These are phyloP conservation scores for Trisateles emortualis DNA, from an alignment of 2,888 invertebrate genomes.

Conservation along the genomic window DNA sequence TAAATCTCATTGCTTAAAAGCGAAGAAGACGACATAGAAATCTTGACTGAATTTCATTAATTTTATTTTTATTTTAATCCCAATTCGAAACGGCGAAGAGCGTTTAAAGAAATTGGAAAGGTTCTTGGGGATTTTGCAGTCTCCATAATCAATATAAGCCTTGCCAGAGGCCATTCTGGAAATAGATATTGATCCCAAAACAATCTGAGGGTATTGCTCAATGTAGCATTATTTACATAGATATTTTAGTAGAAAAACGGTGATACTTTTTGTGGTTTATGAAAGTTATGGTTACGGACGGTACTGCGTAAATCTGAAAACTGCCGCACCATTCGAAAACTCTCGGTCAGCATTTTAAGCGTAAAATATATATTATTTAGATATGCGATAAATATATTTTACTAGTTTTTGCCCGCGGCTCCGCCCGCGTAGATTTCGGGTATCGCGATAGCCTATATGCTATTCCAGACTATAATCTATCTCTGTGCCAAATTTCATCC, in stretches of 20 bases:
- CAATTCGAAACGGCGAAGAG: background rate
- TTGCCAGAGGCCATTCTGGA: background rate
- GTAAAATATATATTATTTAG: too few relatives aligned
- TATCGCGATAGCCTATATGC: too few relatives aligned
- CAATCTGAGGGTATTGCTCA: background rate
- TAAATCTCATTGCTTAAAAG: too few relatives aligned
- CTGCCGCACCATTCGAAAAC: background rate
- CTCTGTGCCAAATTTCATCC: too few relatives aligned
- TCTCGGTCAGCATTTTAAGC: too few relatives aligned
- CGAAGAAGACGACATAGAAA: too few relatives aligned
- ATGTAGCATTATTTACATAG: background rate
- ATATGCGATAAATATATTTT: too few relatives aligned
- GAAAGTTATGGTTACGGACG: background rate
- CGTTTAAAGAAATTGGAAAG: background rate
- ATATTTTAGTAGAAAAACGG: background rate
- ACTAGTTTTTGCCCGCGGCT: too few relatives aligned
- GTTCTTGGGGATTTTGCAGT: background rate
- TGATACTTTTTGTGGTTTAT: background rate
- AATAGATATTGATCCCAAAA: background rate
- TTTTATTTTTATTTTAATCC: background rate
- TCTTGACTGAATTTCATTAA: too few relatives aligned
- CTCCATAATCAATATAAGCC: background rate
- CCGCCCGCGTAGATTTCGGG: too few relatives aligned
- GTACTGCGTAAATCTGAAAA: background rate
- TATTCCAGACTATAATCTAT: too few relatives aligned